Conservation (phyloP, 2,113 vertebrate species). For the Psilopogon haemacephalus region DNA sequence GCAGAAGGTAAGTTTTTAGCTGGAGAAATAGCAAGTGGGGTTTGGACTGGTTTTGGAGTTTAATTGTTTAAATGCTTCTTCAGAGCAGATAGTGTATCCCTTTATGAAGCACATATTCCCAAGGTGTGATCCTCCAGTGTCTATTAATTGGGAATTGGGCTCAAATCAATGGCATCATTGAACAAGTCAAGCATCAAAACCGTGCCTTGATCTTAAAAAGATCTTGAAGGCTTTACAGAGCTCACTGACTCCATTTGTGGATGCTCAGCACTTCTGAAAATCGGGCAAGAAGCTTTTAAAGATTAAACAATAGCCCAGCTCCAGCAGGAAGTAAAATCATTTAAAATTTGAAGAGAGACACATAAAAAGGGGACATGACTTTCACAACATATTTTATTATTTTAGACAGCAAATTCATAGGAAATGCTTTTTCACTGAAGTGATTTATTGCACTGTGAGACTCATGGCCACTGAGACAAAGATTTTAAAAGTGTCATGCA, state of each 20-base stretch:
- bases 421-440: slow-evolving; percentile 29
- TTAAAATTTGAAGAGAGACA: not conserved
- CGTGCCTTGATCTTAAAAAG: not conserved
- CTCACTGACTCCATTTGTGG: not conserved
- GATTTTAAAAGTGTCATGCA: not conserved
- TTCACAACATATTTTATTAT: slow-evolving; percentile 43
- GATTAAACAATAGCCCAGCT: not conserved
- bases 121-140: not conserved
- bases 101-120: not conserved
- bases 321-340: slow-evolving; percentile 31
- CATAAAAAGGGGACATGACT: slow-evolving; percentile 52
- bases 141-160: not conserved
- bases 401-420: slow-evolving; percentile 36
- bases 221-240: not conserved
- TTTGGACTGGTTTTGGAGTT: not conserved
- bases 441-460: slow-evolving; percentile 24
- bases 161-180: not conserved
- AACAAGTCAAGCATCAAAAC: not conserved
- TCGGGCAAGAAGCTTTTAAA: slow-evolving; percentile 24
- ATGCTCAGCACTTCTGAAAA: slow-evolving; percentile 37
- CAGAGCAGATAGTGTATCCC: not conserved
- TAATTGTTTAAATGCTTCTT: not conserved
- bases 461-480: not conserved
- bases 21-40: not conserved
- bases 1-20: not conserved